phyloP scores from a whole-genome alignment of 1,140 invertebrate species.

The Eufriesea mexicana region DNA sequence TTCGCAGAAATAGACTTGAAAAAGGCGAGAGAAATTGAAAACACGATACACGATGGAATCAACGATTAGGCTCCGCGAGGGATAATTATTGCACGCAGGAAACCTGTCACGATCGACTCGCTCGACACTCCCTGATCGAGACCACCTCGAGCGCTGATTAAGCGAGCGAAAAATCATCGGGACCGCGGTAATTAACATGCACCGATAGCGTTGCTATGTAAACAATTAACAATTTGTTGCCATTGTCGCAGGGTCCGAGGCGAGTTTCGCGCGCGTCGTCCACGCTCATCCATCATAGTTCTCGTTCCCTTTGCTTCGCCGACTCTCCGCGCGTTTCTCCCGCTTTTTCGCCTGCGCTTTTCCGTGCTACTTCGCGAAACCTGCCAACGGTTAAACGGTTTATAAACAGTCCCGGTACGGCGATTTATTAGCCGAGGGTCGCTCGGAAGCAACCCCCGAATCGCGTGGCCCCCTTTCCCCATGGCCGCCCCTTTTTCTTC shows the following conservation, averaged over 20 bases:
- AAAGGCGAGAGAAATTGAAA: no score
- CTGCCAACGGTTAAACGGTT: slow-evolving; percentile 75
- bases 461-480: background rate
- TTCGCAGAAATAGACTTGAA: no score
- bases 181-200: slow-evolving; percentile 1
- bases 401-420: slow-evolving; percentile 71
- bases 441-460: slow-evolving; percentile 9
- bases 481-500: no score
- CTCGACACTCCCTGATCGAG: background rate
- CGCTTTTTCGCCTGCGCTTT: slow-evolving; percentile 49
- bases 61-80: background rate
- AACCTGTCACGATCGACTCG: background rate
- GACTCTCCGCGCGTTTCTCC: slow-evolving; percentile 48
- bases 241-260: slow-evolving; percentile 36
- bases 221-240: slow-evolving; percentile 57
- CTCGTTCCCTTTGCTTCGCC: slow-evolving; percentile 70
- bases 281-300: slow-evolving; percentile 76
- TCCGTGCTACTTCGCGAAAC: slow-evolving; percentile 62
- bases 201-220: slow-evolving; percentile 12
- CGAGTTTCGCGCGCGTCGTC: slow-evolving; percentile 67
- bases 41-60: background rate
- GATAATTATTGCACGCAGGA: background rate
- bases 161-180: background rate
- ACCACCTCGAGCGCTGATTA: background rate
- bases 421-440: slow-evolving; percentile 68